Conservation (phyloP, 2,888 invertebrate genomes). For the Meteorus colon region DNA sequence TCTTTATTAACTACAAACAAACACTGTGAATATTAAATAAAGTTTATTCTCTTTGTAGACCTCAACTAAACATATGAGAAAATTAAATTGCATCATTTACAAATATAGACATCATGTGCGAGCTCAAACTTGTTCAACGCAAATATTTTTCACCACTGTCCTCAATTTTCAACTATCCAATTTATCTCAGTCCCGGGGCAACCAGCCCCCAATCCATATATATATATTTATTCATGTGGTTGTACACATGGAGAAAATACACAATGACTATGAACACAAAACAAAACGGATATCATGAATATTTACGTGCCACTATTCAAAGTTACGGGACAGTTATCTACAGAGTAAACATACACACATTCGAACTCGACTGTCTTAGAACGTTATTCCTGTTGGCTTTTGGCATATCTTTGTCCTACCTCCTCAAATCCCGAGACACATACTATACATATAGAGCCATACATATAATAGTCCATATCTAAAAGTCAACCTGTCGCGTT, state of each 20-base stretch:
- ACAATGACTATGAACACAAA: constrained; percentile 4
- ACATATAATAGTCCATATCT: constrained; percentile 6
- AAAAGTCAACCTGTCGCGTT: constrained; percentile 17
- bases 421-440: background rate
- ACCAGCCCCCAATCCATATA: background rate
- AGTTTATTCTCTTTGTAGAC: too few relatives aligned
- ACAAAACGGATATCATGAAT: constrained; percentile 13
- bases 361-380: background rate
- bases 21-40: too few relatives aligned
- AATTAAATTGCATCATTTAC: too few relatives aligned
- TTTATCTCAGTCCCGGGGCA: background rate
- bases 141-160: background rate
- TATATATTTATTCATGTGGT: background rate
- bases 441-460: background rate
- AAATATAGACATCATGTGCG: too few relatives aligned
- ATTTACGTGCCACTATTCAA: background rate
- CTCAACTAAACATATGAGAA: too few relatives aligned
- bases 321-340: background rate
- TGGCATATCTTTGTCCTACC: background rate
- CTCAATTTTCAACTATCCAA: background rate
- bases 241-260: background rate
- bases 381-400: constrained; percentile 5
- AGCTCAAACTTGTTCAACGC: background rate
- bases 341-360: background rate
- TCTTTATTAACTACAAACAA: too few relatives aligned